phyloP scores from a whole-genome alignment of 2,888 invertebrate species.

The Ichneumoninae sp. region DNA sequence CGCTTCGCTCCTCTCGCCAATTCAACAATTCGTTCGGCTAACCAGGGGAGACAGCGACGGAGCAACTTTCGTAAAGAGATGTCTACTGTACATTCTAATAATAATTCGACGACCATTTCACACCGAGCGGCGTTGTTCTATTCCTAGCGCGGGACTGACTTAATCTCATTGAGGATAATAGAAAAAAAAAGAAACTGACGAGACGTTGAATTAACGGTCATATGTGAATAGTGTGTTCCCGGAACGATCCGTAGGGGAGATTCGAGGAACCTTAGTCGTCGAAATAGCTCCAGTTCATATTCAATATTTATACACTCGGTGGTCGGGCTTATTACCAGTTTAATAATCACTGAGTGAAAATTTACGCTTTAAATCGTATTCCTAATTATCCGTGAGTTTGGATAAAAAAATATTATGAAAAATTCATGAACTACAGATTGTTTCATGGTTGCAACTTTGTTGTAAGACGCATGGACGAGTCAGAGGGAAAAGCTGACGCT shows the following conservation, averaged over 20 bases:
- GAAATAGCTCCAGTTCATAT: no score
- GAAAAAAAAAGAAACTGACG: not conserved
- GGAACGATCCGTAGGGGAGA: not conserved
- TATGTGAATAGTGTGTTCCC: not conserved
- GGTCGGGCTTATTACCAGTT: no score
- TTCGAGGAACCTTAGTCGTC: not conserved
- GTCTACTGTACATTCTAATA: constrained; percentile 41
- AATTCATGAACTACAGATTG: no score
- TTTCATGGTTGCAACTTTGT: no score
- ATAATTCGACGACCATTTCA: constrained; percentile 35
- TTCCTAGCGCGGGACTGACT: not conserved
- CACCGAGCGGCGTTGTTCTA: not conserved
- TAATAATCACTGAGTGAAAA: no score
- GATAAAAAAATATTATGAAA: no score
- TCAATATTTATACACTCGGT: no score
- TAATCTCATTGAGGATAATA: constrained; percentile 13
- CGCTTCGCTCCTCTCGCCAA: constrained; percentile 36
- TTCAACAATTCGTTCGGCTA: constrained; percentile 61
- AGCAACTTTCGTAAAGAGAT: constrained; percentile 13
- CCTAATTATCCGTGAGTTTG: no score
- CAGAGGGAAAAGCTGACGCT: no score
- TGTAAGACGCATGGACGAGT: no score
- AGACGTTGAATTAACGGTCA: not conserved
- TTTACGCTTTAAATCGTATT: no score
- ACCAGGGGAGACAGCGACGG: constrained; percentile 16